A percentile compares a stretch with the other conserved stretches of the same genome.
Conservation (phyloP, 2,888 invertebrate species). For the Endotricha flammealis region DNA sequence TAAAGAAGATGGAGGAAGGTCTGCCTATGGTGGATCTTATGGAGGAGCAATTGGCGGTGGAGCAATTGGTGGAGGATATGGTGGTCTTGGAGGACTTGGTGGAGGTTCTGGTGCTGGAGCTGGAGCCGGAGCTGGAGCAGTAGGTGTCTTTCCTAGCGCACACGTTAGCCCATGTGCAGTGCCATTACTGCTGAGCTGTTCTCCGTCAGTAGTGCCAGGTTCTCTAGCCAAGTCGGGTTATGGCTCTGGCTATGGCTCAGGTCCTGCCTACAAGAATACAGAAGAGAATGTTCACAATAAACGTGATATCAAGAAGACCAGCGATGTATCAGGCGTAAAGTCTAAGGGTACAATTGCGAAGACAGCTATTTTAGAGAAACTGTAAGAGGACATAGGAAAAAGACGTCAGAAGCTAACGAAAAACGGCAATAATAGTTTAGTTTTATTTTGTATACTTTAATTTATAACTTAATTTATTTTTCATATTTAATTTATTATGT, state of each 20-base stretch:
- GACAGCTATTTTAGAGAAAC: conserved; percentile 10
- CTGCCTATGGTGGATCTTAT: conserved; percentile 39
- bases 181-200: conserved; percentile 63
- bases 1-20: conserved; percentile 36
- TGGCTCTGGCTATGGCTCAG: conserved; percentile 27
- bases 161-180: conserved; percentile 58
- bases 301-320: conserved; percentile 42
- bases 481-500: neutral
- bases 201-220: conserved; percentile 58
- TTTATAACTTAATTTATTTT: conserved; percentile 1
- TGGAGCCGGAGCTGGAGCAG: conserved; percentile 38
- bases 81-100: conserved; percentile 1
- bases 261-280: conserved; percentile 47
- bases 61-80: conserved; percentile 18
- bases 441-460: too few relatives aligned
- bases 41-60: too few relatives aligned
- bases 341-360: conserved; percentile 17
- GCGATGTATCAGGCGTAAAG: conserved; percentile 19
- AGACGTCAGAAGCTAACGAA: neutral
- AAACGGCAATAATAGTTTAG: too few relatives aligned
- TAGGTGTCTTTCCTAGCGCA: conserved; percentile 62
- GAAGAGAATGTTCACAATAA: conserved; percentile 53
- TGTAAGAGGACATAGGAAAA: conserved; percentile 11
- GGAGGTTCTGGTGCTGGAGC: conserved; percentile 20
- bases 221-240: conserved; percentile 48